Evolutionary conservation across 1,140 invertebrate genomes (phyloP), one percentile per base, ranked within the genome.

Genomic region (Streblospio benedicti): DNA sequence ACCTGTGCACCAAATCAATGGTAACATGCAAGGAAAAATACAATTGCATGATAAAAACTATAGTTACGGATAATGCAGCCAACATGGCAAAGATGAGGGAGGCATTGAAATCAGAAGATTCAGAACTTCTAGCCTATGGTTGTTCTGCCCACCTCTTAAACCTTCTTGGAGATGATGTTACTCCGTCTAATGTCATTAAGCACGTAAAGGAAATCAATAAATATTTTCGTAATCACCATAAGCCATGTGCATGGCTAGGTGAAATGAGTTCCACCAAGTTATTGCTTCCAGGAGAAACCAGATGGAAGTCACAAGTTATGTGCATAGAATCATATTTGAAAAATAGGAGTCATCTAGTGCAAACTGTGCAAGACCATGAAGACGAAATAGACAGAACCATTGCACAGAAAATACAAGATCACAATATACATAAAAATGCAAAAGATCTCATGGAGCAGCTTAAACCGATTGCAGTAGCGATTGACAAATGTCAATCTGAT

Each of bases 141-240:
- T 51, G 49, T 51, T 51, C 49, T n/a, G n/a, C 49, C n/a, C 49
- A 51, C 27, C 49, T 51, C 18, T n/a, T 51, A 28, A 51, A 51
- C n/a, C 49, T 23, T 9, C 49, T 51, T 28, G 49, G 49, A 27
- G 49, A 51, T 9, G 49, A 51, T 20, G 6, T 14, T 16, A 51
- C 49, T 9, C 49, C 18, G 16, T 27, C 20, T 51, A 16, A 51
- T 27, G 31, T 51, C 18, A 20, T 28, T 51, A 51, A 51, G 49
- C 49, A 51, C 23, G 25, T 51, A 16, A 28, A 27, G 27, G 49
- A 51, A 51, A 28, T 51, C 49, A 0, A 51, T 28, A 51, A 51
- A 51, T 51, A 51, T 28, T 23, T 51, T 28, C 16, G 49, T 28
- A 51, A 1, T 28, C 49, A 51, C 31, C 49, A 1, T 28, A 23